Conservation (phyloP, 2,797 vertebrate species). For the Danio albolineatus region DNA sequence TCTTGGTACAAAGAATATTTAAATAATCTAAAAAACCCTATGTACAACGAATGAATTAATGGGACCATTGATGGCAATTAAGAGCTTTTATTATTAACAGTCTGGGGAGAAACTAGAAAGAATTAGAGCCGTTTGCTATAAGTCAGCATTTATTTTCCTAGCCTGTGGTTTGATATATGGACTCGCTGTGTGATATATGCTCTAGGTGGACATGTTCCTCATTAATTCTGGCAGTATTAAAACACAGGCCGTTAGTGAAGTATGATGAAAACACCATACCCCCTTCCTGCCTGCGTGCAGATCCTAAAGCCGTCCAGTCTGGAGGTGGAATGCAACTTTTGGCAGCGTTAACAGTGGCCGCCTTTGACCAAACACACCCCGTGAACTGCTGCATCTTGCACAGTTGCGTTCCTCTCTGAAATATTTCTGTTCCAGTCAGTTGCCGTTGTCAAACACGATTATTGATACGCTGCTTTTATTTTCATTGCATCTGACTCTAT, state of each 20-base stretch:
- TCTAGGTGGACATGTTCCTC: constrained; percentile 47
- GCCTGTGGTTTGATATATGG: constrained; percentile 54
- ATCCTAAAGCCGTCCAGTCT: constrained; percentile 49
- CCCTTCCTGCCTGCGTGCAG: constrained; percentile 44
- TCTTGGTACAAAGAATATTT: too few species aligned
- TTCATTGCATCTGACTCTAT: constrained; percentile 36
- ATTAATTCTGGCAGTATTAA: constrained; percentile 45
- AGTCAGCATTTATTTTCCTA: constrained; percentile 50
- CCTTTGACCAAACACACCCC: constrained; percentile 61
- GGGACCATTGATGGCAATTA: not conserved
- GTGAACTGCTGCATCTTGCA: constrained; percentile 42
- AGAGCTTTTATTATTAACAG: constrained; percentile 39
- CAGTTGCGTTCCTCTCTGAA: constrained; percentile 53
- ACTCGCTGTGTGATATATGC: constrained; percentile 52
- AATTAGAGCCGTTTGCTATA: constrained; percentile 37
- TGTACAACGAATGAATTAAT: too few species aligned
- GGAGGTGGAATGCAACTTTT: constrained; percentile 60
- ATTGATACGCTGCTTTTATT: constrained; percentile 60
- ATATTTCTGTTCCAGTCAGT: constrained; percentile 56
- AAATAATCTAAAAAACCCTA: too few species aligned
- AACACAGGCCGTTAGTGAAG: constrained; percentile 51
- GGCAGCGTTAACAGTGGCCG: constrained; percentile 62
- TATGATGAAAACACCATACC: constrained; percentile 55
- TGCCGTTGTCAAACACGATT: constrained; percentile 60
- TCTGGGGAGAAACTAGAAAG: constrained; percentile 52